Evolutionary conservation across 35 echinoderm and acorn worm genomes (phyloP), one percentile per base, ranked within the genome.

Genomic region (Ptychodera flava): DNA sequence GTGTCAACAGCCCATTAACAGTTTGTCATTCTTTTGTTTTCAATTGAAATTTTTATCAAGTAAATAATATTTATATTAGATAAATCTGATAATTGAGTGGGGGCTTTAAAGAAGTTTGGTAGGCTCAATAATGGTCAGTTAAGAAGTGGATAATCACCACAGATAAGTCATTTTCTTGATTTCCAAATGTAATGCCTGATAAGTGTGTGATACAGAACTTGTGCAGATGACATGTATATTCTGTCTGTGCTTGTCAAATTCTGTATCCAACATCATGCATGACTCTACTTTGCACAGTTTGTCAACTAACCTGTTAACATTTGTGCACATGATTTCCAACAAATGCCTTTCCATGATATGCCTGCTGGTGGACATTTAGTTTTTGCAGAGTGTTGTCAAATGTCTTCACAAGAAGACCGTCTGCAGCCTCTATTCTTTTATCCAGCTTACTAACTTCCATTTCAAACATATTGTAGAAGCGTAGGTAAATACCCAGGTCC

Each of bases 321-420:
- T 90, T 94, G 77, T 91, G 79, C 1, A 94, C 85, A 81, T 94
- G 93, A 80, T 94, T 94, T 27, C 92, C 89, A 33, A 92, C 91
- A 77, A 92, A 92, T 28, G 86, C 35, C 15, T 85, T 89, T 6
- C 84, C 89, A 76, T 91, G 85, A 34, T 91, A 91, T 1, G 93
- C 93, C 85, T 90, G 89, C n/a, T 85, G 34, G 14, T 85, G 16
- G 10, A 94, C 88, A 76, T 88, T 79, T 10, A 80, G 64, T 16
- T 64, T 12, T 64, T 64, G 45, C 6, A 64, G 6, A 12, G 45
- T 64, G 22, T 12, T 12, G 6, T 64, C 45, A 64, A 64, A 64
- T 64, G 22, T 64, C 22, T 64, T 12, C 45, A 64, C 45, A 64
- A 12, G 6, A 64, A 64, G 6, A 22, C 45, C 6, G 45, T 12